phyloP scores from a whole-genome alignment of 2,888 invertebrate genomes.

The Malacosoma neustria region DNA sequence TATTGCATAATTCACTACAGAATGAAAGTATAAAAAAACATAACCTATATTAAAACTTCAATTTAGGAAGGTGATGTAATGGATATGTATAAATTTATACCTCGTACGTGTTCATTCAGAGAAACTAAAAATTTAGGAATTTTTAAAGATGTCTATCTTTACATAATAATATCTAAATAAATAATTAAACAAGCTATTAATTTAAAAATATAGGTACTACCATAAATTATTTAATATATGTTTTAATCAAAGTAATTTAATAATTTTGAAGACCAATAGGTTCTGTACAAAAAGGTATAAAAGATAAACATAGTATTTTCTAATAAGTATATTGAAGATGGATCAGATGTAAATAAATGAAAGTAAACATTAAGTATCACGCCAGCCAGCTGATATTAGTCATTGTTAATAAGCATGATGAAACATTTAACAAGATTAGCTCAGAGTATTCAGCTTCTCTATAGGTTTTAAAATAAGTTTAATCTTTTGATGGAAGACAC shows the following conservation, averaged over 20 bases:
- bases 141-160: no score
- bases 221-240: no score
- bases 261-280: no score
- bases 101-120: slow-evolving; percentile 17
- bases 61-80: slow-evolving; percentile 26
- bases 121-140: no score
- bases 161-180: no score
- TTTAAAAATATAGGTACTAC: no score
- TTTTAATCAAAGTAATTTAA: no score
- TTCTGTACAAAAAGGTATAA: no score
- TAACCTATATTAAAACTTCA: slow-evolving; percentile 7
- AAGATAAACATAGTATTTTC: no score
- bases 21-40: slow-evolving; percentile 13
- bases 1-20: slow-evolving; percentile 33
- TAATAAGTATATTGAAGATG: neutral
- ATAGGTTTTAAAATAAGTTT: no score
- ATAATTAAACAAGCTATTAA: no score
- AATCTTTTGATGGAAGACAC: no score
- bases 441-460: neutral
- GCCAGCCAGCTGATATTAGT: neutral
- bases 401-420: neutral
- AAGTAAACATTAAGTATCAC: neutral
- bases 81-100: slow-evolving; percentile 8
- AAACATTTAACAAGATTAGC: neutral
- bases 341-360: neutral